phyloP scores from a whole-genome alignment of 2,113 vertebrate genomes.

The Aix galericulata region DNA sequence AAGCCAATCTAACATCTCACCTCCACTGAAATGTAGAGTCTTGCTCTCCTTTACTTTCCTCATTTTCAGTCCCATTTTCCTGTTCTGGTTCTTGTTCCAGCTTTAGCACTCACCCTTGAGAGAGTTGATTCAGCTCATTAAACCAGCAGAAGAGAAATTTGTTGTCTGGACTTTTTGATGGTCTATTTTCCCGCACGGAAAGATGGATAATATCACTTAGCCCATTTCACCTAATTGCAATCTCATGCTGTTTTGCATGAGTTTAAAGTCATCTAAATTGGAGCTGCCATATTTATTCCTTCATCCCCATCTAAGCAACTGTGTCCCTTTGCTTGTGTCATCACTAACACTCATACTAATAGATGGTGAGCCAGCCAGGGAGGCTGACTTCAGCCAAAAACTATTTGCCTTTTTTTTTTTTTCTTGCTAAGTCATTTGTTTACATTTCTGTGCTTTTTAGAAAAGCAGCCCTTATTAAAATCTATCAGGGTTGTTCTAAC shows the following conservation, averaged over 20 bases:
- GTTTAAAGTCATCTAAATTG: neutral
- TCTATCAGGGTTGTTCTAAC: neutral
- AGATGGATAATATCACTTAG: conserved; percentile 11
- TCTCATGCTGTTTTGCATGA: neutral
- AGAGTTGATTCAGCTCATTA: conserved; percentile 37
- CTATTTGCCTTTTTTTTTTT: neutral
- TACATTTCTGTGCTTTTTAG: neutral
- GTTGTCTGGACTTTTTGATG: neutral
- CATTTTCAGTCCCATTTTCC: neutral
- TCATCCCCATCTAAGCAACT: neutral
- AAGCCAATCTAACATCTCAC: neutral
- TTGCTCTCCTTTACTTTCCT: neutral
- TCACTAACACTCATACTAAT: neutral
- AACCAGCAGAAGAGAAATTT: neutral
- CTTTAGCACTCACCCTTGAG: neutral
- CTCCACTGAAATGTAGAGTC: neutral
- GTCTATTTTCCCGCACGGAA: neutral
- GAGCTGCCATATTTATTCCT: neutral
- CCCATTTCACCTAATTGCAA: conserved; percentile 2
- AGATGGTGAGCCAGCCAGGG: neutral
- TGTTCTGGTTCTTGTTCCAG: neutral
- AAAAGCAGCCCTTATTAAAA: neutral
- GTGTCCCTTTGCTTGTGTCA: neutral
- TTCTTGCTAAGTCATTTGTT: neutral
- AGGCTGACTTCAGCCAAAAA: neutral